A percentile compares a stretch with the other conserved stretches of the same genome.
Evolutionary conservation across 2,888 invertebrate genomes (phyloP).

Genomic region (Scaptomyza cyrtandrae): DNA sequence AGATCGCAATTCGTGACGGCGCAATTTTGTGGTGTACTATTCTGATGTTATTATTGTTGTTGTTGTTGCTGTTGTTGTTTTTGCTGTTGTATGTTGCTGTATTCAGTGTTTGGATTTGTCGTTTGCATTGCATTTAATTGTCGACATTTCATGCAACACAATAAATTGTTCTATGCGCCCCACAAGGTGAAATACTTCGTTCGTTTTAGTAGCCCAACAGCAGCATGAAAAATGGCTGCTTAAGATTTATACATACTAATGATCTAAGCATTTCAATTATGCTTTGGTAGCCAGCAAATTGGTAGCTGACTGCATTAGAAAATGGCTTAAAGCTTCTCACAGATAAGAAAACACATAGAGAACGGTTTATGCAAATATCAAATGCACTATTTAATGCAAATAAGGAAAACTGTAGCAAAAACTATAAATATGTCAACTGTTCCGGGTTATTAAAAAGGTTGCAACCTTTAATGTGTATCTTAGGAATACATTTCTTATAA

Average conservation of each 20-base stretch:
- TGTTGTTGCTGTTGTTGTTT: background rate
- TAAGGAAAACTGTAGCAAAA: conserved; percentile 31
- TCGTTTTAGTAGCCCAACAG: conserved; percentile 3
- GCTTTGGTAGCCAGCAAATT: conserved; percentile 17
- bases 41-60: background rate
- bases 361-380: conserved; percentile 36
- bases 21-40: conserved; percentile 46
- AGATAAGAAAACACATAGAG: conserved; percentile 20
- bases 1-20: conserved; percentile 67
- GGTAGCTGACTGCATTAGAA: conserved; percentile 8
- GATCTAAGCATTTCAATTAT: conserved; percentile 38
- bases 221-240: conserved; percentile 13
- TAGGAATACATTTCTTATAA: conserved; percentile 2
- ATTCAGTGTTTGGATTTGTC: conserved; percentile 46
- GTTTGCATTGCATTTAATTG: conserved; percentile 75
- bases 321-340: conserved; percentile 11
- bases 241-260: conserved; percentile 26
- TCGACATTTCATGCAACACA: conserved; percentile 72
- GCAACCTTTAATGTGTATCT: conserved; percentile 8
- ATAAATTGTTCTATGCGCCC: conserved; percentile 59
- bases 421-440: conserved; percentile 26
- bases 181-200: conserved; percentile 63
- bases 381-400: conserved; percentile 28
- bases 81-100: conserved; percentile 5
- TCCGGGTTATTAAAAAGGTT: conserved; percentile 47